Evolutionary conservation across 1,140 invertebrate species (phyloP).

Genomic region (Drosophila pseudoobscura): DNA sequence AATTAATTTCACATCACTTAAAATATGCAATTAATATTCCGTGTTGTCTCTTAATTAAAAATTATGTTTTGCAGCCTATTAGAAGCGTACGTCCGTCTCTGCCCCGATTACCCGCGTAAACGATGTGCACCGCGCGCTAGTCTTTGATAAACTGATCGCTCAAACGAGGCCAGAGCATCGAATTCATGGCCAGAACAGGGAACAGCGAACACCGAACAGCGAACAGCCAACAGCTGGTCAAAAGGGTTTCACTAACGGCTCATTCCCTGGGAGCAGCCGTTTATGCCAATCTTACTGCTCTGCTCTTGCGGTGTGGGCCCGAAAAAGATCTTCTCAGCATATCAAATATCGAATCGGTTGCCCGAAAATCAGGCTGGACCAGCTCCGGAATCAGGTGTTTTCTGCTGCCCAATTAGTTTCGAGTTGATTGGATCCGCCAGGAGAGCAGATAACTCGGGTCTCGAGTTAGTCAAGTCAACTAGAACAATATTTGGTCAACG

Average conservation of each 20-base stretch:
- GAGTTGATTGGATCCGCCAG: conserved; percentile 46
- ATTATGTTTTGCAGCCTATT: conserved; percentile 50
- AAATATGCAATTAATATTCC: conserved; percentile 75
- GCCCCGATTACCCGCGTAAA: background rate
- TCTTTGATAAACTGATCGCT: conserved; percentile 75
- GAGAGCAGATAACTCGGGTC: conserved; percentile 42
- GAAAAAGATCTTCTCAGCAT: conserved; percentile 67
- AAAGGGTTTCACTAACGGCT: conserved; percentile 10
- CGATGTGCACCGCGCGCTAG: conserved; percentile 57
- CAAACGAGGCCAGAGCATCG: conserved; percentile 2
- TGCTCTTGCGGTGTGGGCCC: conserved; percentile 46
- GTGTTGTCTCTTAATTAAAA: conserved; percentile 62
- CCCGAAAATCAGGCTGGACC: conserved; percentile 33
- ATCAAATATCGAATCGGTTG: conserved; percentile 48
- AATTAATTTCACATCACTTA: conserved; percentile 75
- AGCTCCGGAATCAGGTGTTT: conserved; percentile 61
- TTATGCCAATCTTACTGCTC: conserved; percentile 20
- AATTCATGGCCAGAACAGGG: background rate
- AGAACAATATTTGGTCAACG: conserved; percentile 45
- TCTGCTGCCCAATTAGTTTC: conserved; percentile 53
- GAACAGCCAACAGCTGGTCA: conserved; percentile 43
- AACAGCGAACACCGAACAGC: background rate
- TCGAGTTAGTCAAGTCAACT: conserved; percentile 46
- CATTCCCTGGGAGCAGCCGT: conserved; percentile 2
- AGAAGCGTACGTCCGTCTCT: conserved; percentile 25